Evolutionary conservation across 23 tunicate species (phyloP).

Genomic region (Halocynthia aurantium): DNA sequence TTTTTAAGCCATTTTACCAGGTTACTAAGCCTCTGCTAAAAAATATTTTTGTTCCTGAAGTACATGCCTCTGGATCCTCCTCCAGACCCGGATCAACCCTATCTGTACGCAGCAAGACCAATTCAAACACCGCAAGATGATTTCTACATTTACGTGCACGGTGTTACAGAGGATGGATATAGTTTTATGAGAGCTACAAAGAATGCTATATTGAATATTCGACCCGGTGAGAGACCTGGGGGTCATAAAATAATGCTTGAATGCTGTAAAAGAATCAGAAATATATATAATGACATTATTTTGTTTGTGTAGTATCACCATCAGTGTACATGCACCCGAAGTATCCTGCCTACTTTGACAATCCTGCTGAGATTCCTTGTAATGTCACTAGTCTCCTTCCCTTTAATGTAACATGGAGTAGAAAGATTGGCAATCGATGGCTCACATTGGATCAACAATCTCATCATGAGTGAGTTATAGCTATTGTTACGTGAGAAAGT

Average conservation of each 20-base stretch:
- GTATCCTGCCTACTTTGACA: conserved; percentile 84
- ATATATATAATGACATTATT: not conserved
- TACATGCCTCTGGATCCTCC: conserved; percentile 34
- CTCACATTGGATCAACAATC: not conserved
- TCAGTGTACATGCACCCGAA: conserved; percentile 35
- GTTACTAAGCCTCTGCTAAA: not conserved
- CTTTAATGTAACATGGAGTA: conserved; percentile 70
- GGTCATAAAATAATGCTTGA: not conserved
- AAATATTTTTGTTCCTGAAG: conserved; percentile 4
- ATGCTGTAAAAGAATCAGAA: not conserved
- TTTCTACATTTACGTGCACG: conserved; percentile 72
- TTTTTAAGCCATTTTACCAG: not conserved
- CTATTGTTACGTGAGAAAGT: too few species aligned
- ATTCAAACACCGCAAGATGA: conserved; percentile 62
- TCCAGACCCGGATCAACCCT: conserved; percentile 67
- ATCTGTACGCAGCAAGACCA: conserved; percentile 81
- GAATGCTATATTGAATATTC: conserved; percentile 83
- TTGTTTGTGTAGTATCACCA: conserved; percentile 36
- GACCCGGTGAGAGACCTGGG: conserved; percentile 46
- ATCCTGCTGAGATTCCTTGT: conserved; percentile 87
- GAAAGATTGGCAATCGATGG: conserved; percentile 50
- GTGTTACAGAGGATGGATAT: conserved; percentile 58
- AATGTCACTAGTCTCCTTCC: conserved; percentile 71
- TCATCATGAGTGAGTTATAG: conserved; percentile 5
- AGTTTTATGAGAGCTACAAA: conserved; percentile 71